phyloP scores from a whole-genome alignment of 2,797 vertebrate genomes.

The Coluber constrictor region DNA sequence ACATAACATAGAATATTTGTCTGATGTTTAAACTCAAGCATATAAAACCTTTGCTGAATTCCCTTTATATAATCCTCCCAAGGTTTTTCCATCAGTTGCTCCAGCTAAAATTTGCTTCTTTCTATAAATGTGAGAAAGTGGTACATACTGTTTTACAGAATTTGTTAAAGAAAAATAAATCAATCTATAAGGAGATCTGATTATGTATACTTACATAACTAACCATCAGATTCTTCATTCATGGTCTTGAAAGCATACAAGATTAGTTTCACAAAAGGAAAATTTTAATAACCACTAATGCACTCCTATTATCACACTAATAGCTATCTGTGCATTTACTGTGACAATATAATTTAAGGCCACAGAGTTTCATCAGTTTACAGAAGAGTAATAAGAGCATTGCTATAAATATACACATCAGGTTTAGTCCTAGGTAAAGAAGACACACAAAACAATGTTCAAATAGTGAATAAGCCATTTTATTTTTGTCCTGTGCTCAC shows the following conservation, averaged over 20 bases:
- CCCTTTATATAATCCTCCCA: not conserved
- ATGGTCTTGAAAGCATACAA: not conserved
- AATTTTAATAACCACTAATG: not conserved
- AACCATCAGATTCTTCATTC: not conserved
- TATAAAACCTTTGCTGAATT: not conserved
- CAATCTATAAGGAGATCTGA: not conserved
- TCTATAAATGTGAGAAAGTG: not conserved
- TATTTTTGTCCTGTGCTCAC: conserved; percentile 78
- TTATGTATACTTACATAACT: not conserved
- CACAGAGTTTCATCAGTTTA: not conserved
- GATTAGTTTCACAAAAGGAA: not conserved
- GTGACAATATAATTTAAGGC: not conserved
- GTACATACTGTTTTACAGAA: not conserved
- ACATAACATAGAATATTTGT: not conserved
- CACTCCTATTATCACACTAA: not conserved
- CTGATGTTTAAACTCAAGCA: not conserved
- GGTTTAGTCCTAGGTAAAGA: not conserved
- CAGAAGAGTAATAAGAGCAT: not conserved
- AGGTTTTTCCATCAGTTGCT: not conserved
- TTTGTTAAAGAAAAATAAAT: not conserved
- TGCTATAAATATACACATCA: not conserved
- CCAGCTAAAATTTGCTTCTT: not conserved
- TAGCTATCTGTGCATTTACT: not conserved
- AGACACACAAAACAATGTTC: not conserved
- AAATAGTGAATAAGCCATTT: conserved; percentile 73